phyloP scores from a whole-genome alignment of 2,888 invertebrate genomes.

The Drosophila melanosoma region DNA sequence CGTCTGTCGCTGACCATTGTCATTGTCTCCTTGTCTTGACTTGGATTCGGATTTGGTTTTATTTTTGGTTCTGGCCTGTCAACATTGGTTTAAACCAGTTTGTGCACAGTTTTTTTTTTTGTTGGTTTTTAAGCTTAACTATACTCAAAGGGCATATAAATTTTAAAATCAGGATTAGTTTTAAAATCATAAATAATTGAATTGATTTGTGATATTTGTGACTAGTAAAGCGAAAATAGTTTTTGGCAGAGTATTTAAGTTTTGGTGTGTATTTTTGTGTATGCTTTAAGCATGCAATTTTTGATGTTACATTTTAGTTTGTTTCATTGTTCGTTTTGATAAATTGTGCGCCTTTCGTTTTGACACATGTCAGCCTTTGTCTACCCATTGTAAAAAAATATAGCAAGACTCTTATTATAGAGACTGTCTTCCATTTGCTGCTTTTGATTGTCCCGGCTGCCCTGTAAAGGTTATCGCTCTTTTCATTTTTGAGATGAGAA shows the following conservation, averaged over 20 bases:
- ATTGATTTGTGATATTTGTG: not conserved
- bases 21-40: slow-evolving; percentile 55
- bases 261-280: slow-evolving; percentile 1
- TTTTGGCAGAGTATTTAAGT: slow-evolving; percentile 33
- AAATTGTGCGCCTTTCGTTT: slow-evolving; percentile 76
- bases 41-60: slow-evolving; percentile 35
- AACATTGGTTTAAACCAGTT: slow-evolving; percentile 53
- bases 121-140: slow-evolving; percentile 26
- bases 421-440: slow-evolving; percentile 35
- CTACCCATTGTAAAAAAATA: slow-evolving; percentile 54
- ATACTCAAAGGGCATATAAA: not conserved
- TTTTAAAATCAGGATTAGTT: not conserved
- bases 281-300: not conserved
- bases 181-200: not conserved
- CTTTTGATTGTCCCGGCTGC: slow-evolving; percentile 47
- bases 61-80: slow-evolving; percentile 44
- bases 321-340: slow-evolving; percentile 73
- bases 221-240: not conserved
- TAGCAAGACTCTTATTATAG: slow-evolving; percentile 26
- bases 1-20: slow-evolving; percentile 58
- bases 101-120: slow-evolving; percentile 26
- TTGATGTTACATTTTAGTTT: slow-evolving; percentile 47
- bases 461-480: slow-evolving; percentile 55
- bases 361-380: slow-evolving; percentile 80
- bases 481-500: slow-evolving; percentile 14